phyloP scores from a whole-genome alignment of 2,113 vertebrate genomes.

The Aegotheles bennettii region DNA sequence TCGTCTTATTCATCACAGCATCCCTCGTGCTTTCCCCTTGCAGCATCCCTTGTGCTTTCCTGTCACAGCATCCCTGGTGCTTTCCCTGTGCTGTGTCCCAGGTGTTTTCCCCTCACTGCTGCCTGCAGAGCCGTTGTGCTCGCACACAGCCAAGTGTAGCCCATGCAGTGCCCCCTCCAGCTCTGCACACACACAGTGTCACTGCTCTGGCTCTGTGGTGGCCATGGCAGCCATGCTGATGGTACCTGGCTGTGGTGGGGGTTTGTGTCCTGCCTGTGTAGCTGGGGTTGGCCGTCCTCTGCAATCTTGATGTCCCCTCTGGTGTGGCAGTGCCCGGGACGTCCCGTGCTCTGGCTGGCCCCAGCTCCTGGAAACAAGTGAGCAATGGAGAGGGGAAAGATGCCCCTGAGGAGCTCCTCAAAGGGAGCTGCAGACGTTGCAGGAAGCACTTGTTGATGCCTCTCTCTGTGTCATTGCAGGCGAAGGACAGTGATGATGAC shows the following conservation, averaged over 20 bases:
- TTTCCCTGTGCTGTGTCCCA: too few relatives aligned
- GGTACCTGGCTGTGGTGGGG: background rate
- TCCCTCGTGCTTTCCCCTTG: too few relatives aligned
- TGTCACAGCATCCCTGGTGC: too few relatives aligned
- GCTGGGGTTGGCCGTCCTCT: background rate
- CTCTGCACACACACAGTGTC: background rate
- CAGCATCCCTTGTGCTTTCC: too few relatives aligned
- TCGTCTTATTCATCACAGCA: too few relatives aligned
- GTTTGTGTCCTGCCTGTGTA: rapidly evolving
- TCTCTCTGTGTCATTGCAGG: constrained; percentile 48
- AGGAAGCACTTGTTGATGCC: background rate
- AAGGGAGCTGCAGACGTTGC: rapidly evolving
- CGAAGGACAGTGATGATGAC: constrained; percentile 82
- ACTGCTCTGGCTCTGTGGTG: background rate
- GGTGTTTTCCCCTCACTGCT: background rate
- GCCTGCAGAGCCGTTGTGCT: background rate
- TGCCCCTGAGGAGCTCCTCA: background rate
- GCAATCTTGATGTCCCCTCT: background rate
- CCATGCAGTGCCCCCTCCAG: background rate
- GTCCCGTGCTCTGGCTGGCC: rapidly evolving
- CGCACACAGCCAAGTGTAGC: background rate
- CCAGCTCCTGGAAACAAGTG: background rate
- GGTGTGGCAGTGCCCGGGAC: rapidly evolving
- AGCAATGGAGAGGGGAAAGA: background rate
- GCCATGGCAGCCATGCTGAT: too few relatives aligned